A percentile compares a stretch with the other conserved stretches of the same genome.
These are phyloP conservation scores for Dipodomys spectabilis DNA, from an alignment of 2,113 vertebrate genomes.

Conservation along the genomic window DNA sequence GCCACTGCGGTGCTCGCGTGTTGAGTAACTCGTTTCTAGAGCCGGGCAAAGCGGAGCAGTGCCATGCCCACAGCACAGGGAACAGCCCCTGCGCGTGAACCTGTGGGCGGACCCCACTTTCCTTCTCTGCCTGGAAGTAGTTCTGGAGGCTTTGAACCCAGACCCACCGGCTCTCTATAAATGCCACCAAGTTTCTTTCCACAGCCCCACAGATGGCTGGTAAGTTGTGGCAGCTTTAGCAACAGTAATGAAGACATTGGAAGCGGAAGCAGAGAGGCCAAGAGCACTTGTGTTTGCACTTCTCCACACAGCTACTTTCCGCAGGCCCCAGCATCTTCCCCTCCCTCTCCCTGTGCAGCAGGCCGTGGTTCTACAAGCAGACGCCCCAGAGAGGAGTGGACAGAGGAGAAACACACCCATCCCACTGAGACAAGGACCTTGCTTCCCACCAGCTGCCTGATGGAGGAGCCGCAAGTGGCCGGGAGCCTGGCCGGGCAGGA, in stretches of 20 bases:
- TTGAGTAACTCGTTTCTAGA: not conserved
- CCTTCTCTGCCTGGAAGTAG: not conserved
- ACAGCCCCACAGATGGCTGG: not conserved
- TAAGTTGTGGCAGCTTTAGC: accelerated
- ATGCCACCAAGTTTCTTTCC: not conserved
- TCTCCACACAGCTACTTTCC: not conserved
- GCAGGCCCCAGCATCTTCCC: not conserved
- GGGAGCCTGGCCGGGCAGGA: not conserved
- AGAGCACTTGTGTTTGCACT: not conserved
- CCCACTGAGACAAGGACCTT: not conserved
- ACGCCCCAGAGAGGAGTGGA: not conserved
- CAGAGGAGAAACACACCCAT: too few relatives aligned
- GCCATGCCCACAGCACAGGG: not conserved
- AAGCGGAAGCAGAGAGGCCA: accelerated
- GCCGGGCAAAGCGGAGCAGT: not conserved
- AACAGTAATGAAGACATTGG: not conserved
- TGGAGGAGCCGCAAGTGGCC: not conserved
- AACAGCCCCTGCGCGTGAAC: too few relatives aligned
- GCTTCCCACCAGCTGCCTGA: not conserved
- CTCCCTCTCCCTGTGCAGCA: not conserved
- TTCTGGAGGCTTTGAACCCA: accelerated
- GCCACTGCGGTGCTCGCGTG: accelerated
- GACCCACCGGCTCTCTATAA: not conserved
- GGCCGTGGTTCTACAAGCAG: not conserved
- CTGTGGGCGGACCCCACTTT: not conserved